phyloP scores from a whole-genome alignment of 2,113 vertebrate genomes.

The Cynocephalus volans region DNA sequence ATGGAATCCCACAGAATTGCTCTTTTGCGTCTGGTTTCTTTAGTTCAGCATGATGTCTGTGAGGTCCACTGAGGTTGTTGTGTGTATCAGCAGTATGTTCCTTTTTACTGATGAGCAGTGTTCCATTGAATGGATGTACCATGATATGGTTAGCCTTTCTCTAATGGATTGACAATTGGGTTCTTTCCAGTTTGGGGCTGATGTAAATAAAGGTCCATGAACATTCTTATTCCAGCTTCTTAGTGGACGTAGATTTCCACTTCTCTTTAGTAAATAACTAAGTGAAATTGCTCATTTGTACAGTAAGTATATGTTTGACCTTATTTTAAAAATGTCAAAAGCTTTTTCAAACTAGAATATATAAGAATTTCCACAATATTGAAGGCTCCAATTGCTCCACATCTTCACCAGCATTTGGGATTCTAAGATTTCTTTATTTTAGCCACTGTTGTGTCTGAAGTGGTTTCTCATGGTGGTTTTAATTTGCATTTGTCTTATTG shows the following conservation, averaged over 20 bases:
- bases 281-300: neutral
- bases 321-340: neutral
- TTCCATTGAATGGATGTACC: neutral
- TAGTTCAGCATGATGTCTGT: neutral
- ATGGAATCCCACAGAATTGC: rapidly evolving
- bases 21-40: neutral
- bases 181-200: neutral
- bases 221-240: neutral
- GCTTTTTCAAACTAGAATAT: neutral
- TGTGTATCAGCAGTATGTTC: rapidly evolving
- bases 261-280: neutral
- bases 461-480: rapidly evolving
- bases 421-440: neutral
- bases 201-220: rapidly evolving
- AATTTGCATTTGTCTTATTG: neutral
- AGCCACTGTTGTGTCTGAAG: neutral
- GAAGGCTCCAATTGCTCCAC: rapidly evolving
- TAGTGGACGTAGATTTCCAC: neutral
- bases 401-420: too few species aligned
- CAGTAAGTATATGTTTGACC: neutral
- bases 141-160: neutral
- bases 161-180: rapidly evolving
- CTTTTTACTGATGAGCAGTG: rapidly evolving
- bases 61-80: neutral
- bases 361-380: neutral